Evolutionary conservation across 2,797 vertebrate genomes (phyloP).

Genomic region (Emydoidea blandingii): DNA sequence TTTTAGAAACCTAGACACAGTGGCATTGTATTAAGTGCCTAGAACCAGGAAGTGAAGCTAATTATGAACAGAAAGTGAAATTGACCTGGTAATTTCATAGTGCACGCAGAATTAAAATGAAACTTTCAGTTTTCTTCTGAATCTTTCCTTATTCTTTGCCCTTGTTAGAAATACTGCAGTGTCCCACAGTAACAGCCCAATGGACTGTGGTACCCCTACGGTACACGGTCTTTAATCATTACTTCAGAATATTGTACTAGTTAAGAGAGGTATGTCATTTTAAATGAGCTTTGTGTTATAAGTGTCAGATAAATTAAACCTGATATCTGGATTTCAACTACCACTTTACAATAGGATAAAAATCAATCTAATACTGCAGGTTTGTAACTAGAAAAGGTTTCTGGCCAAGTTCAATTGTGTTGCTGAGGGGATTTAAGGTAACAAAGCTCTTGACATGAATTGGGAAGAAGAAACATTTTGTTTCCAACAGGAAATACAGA

Average conservation of each 20-base stretch:
- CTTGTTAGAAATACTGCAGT: neutral
- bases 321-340: constrained; percentile 32
- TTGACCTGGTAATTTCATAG: neutral
- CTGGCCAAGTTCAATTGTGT: constrained; percentile 24
- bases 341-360: constrained; percentile 42
- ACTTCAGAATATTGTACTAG: neutral
- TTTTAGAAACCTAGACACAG: neutral
- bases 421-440: constrained; percentile 14
- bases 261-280: constrained; percentile 27
- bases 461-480: constrained; percentile 27
- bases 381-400: neutral
- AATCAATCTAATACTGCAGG: constrained; percentile 24
- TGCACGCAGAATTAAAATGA: neutral
- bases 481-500: constrained; percentile 34
- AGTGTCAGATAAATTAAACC: constrained; percentile 55
- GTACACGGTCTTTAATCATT: neutral
- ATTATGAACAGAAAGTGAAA: neutral
- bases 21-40: neutral
- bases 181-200: neutral
- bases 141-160: neutral
- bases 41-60: neutral
- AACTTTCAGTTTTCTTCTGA: neutral
- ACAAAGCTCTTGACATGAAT: constrained; percentile 18
- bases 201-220: neutral
- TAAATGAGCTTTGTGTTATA: neutral